A percentile compares a stretch with the other conserved stretches of the same genome.
These are phyloP conservation scores for Chrosomus eos DNA, from an alignment of 2,797 vertebrate species.

Conservation along the genomic window DNA sequence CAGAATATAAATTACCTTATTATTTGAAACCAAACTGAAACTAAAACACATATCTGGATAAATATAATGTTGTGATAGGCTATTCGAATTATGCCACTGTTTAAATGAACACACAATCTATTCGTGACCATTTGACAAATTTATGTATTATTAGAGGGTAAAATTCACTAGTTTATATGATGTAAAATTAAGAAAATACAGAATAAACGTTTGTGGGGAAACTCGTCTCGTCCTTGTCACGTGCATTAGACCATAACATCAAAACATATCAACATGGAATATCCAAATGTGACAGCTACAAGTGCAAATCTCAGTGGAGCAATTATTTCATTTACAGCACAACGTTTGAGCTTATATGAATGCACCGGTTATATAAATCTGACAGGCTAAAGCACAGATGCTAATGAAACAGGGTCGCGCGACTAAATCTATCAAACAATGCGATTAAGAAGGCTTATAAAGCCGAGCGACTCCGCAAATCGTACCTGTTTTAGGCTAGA, in stretches of 20 bases:
- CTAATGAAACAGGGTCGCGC: background rate
- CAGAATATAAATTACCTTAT: background rate
- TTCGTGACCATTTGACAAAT: background rate
- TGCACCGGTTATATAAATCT: constrained; percentile 7
- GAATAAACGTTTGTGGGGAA: background rate
- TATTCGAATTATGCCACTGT: background rate
- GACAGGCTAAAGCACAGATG: background rate
- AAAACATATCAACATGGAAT: background rate
- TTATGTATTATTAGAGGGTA: background rate
- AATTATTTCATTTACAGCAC: background rate
- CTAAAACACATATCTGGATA: background rate
- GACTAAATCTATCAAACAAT: background rate
- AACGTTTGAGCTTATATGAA: background rate
- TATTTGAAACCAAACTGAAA: background rate
- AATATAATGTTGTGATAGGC: background rate
- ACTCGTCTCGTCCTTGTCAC: background rate
- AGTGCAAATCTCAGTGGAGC: background rate
- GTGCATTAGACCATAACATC: background rate
- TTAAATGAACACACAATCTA: background rate
- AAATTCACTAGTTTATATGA: background rate
- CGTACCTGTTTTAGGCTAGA: constrained; percentile 51
- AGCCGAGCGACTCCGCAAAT: background rate
- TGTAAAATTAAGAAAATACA: background rate
- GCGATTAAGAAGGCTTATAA: background rate
- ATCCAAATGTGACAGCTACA: constrained; percentile 7